phyloP scores from a whole-genome alignment of 2,113 vertebrate species.

The Chelonoidis abingdonii region DNA sequence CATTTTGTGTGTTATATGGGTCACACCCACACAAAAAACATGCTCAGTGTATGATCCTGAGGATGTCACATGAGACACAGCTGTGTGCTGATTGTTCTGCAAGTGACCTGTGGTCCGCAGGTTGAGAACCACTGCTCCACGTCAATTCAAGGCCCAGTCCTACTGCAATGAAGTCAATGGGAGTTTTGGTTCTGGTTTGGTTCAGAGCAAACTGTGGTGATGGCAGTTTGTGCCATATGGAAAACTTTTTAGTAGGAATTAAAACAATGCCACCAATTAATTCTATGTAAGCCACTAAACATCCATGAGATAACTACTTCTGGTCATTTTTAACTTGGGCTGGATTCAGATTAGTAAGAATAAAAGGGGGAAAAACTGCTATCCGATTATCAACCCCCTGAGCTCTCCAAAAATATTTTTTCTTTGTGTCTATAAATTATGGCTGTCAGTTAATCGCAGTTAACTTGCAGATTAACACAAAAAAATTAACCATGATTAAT shows the following conservation, averaged over 20 bases:
- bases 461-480: no score
- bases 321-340: neutral
- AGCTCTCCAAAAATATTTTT: neutral
- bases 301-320: conserved; percentile 58
- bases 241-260: conserved; percentile 32
- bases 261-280: conserved; percentile 49
- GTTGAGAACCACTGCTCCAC: neutral
- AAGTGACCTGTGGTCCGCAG: no score
- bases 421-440: neutral
- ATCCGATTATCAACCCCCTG: neutral
- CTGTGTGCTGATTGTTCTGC: no score
- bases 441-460: no score
- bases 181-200: conserved; percentile 14
- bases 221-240: neutral
- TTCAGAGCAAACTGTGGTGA: conserved; percentile 1
- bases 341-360: neutral
- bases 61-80: no score
- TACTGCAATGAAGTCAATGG: neutral
- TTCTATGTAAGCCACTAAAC: conserved; percentile 65
- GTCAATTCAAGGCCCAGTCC: neutral
- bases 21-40: no score
- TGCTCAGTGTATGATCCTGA: no score
- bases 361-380: neutral
- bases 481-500: no score
- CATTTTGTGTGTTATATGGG: no score